Conservation (phyloP, 2,888 invertebrate genomes). For the Sepioteuthis lessoniana region DNA sequence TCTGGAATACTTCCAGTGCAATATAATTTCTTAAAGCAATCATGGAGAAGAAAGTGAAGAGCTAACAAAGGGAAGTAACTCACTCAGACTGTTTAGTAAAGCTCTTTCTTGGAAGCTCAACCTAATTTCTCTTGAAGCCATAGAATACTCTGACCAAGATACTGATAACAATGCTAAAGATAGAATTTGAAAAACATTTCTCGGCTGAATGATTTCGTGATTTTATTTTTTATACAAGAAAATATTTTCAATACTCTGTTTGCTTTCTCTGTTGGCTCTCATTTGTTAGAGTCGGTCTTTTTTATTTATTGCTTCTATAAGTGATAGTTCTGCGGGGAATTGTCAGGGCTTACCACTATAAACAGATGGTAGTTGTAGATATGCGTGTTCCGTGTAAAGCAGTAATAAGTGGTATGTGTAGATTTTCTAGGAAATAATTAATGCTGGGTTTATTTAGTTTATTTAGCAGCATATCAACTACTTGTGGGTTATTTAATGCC, state of each 20-base stretch:
- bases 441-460: too few species aligned
- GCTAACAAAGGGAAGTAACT: constrained; percentile 21
- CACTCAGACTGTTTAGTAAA: background rate
- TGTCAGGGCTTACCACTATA: too few species aligned
- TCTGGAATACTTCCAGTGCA: background rate
- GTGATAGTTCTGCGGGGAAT: too few species aligned
- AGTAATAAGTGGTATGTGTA: too few species aligned
- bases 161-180: background rate
- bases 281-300: background rate
- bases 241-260: background rate
- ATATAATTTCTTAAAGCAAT: background rate
- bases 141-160: background rate
- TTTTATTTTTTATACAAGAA: background rate
- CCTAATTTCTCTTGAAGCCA: background rate
- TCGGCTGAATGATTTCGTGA: background rate
- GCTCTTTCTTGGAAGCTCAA: background rate
- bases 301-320: background rate
- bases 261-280: background rate
- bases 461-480: too few species aligned
- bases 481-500: too few species aligned
- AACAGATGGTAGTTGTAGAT: too few species aligned
- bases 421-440: too few species aligned
- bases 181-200: background rate
- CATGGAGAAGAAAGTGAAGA: background rate
- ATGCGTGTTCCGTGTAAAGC: too few species aligned